Base-by-base conservation (phyloP, 2,113 vertebrate genomes). In the Lamprotornis superbus region DNA sequence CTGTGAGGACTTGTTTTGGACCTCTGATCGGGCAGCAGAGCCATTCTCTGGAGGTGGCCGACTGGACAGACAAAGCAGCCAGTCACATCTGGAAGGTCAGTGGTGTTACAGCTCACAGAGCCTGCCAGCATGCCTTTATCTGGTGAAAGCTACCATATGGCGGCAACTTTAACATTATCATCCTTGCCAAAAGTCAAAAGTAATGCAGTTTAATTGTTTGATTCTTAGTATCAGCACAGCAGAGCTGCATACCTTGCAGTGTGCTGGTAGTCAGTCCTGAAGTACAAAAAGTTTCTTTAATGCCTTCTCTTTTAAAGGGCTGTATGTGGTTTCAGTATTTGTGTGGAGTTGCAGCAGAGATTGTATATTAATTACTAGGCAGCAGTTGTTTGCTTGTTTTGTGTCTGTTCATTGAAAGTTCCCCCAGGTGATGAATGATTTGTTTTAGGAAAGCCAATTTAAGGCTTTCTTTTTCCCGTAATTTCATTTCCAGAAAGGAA, bases 41-140 rank as follows among this genome's bases (percentile, higher is more conserved):
- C 83, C 99, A 99, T 97, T 99, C 98, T 22, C 98, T 99, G 89
- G 99, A 99, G 87, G 98, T 99, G 42, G 98, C 98, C 0, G 98
- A 99, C 88, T 99, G 99, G 99, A 98, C 99, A 49, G 99, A 99
- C 78, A 99, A 99, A 96, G 98, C 98, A 65, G 98, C 98, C 5
- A 99, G 98, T 95, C 99, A 99, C 75, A 97, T 99, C 90, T 99
- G 99, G 99, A 99, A 99, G 99, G 99, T 99, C 52, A 94, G 98
- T 96, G 70, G 15, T 47, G n/a, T 40, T 64, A 4, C 0, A 18
- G 42, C 28, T 83, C 70, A 11, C 40, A n/a, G 56, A 44, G 33
- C 33, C 47, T 74, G 68, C 63, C 46, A 60, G 8, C 33, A 3
- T 57, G n/a, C 53, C 75, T 60, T 52, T 21, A 6, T 40, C 44